A percentile compares a stretch with the other conserved stretches of the same genome.
phyloP scores from a whole-genome alignment of 2,113 vertebrate species.

The Pycnonotus jocosus region DNA sequence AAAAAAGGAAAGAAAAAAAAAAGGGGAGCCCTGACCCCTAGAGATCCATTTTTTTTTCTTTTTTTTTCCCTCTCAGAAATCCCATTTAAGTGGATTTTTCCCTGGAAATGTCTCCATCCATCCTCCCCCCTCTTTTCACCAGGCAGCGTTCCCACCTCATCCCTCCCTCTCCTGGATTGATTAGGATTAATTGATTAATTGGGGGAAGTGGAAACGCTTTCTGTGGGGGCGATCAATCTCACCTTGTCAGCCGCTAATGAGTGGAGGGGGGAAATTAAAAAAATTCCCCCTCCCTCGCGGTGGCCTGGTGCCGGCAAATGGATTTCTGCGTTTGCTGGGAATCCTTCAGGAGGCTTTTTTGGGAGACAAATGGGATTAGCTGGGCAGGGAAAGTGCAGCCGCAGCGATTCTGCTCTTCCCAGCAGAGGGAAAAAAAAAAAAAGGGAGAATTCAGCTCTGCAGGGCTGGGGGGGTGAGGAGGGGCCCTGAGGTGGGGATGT shows the following conservation, averaged over 20 bases:
- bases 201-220: slow-evolving; percentile 57
- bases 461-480: accelerated
- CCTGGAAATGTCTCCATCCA: too few species aligned
- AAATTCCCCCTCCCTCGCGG: background rate
- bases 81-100: too few species aligned
- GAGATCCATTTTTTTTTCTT: slow-evolving; percentile 2
- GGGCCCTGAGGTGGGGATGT: accelerated
- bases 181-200: slow-evolving; percentile 71
- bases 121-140: too few species aligned
- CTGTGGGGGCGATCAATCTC: slow-evolving; percentile 49
- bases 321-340: slow-evolving; percentile 15
- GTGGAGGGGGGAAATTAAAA: slow-evolving; percentile 42
- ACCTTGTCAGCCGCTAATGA: slow-evolving; percentile 52
- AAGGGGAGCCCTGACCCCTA: background rate
- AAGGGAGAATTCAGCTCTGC: accelerated
- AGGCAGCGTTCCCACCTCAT: slow-evolving; percentile 27
- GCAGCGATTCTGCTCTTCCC: background rate
- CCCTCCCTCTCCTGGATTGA: slow-evolving; percentile 57
- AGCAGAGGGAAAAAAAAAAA: too few species aligned
- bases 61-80: background rate
- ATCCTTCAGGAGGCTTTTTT: slow-evolving; percentile 38
- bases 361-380: slow-evolving; percentile 54
- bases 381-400: slow-evolving; percentile 5
- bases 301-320: slow-evolving; percentile 34
- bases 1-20: too few species aligned